Evolutionary conservation across 2,113 vertebrate species (phyloP).

Genomic region (Gymnarchus niloticus): DNA sequence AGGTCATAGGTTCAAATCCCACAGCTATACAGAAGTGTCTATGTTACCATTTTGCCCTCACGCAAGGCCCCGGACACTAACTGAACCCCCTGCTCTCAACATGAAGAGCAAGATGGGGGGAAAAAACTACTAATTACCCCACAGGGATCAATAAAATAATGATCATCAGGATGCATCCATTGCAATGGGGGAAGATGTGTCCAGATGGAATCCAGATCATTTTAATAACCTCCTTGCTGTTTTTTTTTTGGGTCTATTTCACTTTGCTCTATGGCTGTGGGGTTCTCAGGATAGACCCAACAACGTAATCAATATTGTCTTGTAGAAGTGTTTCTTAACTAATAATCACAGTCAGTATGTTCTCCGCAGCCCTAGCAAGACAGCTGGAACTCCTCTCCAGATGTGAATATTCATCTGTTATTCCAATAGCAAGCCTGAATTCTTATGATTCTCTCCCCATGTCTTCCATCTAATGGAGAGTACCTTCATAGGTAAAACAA

Average conservation of each 20-base stretch:
- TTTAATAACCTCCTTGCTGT: not conserved
- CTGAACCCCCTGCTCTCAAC: no score
- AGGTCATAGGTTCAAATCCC: no score
- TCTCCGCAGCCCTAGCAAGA: not conserved
- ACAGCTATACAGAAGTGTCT: no score
- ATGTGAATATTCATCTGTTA: slow-evolving; percentile 1
- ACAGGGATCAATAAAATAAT: no score
- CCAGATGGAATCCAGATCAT: not conserved
- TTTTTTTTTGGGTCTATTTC: not conserved
- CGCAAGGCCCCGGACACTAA: no score
- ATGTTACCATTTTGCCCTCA: no score
- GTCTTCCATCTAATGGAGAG: not conserved
- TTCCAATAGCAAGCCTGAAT: not conserved
- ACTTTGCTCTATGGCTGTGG: not conserved
- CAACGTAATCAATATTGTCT: not conserved
- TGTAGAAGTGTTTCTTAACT: not conserved
- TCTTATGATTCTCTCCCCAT: not conserved
- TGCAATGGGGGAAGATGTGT: not conserved
- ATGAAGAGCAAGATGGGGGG: no score
- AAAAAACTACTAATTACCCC: no score
- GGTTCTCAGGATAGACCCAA: not conserved
- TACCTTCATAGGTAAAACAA: not conserved
- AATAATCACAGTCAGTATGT: slow-evolving; percentile 12
- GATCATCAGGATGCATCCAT: no score
- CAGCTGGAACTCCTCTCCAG: slow-evolving; percentile 1